Percentiles rank a stretch among this genome's conserved stretches.
These are phyloP conservation scores for Trichopoda pennipes DNA, from an alignment of 2,888 invertebrate species.

Conservation along the genomic window DNA sequence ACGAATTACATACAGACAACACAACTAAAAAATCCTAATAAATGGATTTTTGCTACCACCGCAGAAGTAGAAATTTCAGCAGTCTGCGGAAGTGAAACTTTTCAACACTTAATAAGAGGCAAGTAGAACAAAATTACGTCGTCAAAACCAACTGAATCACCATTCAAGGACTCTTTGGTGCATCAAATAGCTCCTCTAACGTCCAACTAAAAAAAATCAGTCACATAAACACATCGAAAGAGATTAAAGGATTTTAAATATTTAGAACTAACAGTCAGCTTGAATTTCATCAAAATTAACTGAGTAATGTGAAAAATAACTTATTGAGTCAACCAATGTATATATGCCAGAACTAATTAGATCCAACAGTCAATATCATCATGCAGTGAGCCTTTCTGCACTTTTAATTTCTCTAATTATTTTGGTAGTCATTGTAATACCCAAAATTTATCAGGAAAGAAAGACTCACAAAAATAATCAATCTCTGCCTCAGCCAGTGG, in stretches of 20 bases:
- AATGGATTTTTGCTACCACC: too few relatives aligned
- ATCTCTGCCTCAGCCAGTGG: not conserved
- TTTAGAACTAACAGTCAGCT: not conserved
- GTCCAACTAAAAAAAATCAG: not conserved
- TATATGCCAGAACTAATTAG: not conserved
- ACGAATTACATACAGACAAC: too few relatives aligned
- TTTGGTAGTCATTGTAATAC: not conserved
- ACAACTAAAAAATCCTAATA: too few relatives aligned
- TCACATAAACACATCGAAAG: not conserved
- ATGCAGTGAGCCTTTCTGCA: slow-evolving; percentile 2
- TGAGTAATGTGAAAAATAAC: not conserved
- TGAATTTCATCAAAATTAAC: slow-evolving; percentile 1
- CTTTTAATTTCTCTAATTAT: not conserved
- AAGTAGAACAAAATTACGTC: too few relatives aligned
- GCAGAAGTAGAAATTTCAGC: too few relatives aligned
- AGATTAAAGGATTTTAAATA: not conserved
- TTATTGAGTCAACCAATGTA: not conserved
- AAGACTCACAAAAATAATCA: not conserved
- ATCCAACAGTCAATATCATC: not conserved
- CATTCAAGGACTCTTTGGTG: slow-evolving; percentile 3
- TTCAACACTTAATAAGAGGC: too few relatives aligned
- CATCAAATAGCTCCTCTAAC: not conserved
- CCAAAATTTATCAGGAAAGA: not conserved
- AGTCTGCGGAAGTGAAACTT: too few relatives aligned
- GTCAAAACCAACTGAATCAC: not conserved